Evolutionary conservation across 2,888 invertebrate species (phyloP).

Genomic region (Candidula unifasciata): DNA sequence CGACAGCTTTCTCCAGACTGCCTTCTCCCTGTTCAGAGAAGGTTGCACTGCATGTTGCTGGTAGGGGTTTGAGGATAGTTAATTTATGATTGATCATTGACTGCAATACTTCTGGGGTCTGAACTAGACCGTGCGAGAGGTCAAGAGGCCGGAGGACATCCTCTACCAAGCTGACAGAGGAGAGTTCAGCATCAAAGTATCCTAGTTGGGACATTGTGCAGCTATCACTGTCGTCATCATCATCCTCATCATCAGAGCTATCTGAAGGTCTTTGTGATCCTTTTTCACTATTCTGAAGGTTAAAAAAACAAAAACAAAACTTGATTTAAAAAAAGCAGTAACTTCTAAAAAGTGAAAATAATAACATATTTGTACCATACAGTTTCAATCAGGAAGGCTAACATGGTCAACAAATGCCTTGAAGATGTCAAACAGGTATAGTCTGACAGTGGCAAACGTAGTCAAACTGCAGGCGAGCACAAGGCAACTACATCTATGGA

Average conservation of each 20-base stretch:
- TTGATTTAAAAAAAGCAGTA: too few species aligned
- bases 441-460: too few species aligned
- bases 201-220: neutral
- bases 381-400: too few species aligned
- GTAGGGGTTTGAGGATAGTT: slow-evolving; percentile 8
- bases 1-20: neutral
- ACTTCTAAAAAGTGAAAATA: too few species aligned
- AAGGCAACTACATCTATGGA: too few species aligned
- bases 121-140: slow-evolving; percentile 19
- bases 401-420: too few species aligned
- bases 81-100: neutral
- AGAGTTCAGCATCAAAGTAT: neutral
- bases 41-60: neutral
- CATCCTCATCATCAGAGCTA: neutral
- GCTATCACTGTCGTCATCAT: slow-evolving; percentile 22
- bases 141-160: slow-evolving; percentile 39
- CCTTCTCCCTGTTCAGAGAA: slow-evolving; percentile 4
- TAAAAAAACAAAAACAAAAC: neutral
- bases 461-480: too few species aligned
- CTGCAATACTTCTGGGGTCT: neutral
- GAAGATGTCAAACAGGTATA: too few species aligned
- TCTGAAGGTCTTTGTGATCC: neutral
- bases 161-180: slow-evolving; percentile 33
- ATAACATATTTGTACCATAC: too few species aligned
- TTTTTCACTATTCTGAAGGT: neutral